Evolutionary conservation across 2,888 invertebrate genomes (phyloP).

Genomic region (Thereva nobilitata): DNA sequence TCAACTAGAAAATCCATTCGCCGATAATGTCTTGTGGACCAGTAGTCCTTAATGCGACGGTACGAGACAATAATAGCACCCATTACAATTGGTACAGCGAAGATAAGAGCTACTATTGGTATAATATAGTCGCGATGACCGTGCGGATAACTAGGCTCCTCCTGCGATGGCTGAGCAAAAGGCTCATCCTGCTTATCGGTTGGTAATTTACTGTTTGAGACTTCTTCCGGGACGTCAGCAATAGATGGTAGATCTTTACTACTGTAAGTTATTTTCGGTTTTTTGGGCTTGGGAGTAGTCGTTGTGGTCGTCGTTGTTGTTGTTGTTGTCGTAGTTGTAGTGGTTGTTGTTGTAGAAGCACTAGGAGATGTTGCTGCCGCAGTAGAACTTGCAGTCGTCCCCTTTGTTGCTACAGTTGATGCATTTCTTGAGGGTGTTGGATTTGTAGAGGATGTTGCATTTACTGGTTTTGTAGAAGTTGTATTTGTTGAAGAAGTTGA

Average conservation of each 20-base stretch:
- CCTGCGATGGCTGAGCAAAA: conserved; percentile 50
- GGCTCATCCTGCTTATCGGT: conserved; percentile 42
- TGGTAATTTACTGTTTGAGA: background rate
- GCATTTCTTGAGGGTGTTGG: no score
- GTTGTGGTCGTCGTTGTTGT: conserved; percentile 50
- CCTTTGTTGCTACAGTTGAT: no score
- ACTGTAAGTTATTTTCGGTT: conserved; percentile 61
- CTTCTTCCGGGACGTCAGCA: background rate
- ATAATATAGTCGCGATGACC: conserved; percentile 69
- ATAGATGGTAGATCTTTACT: conserved; percentile 53
- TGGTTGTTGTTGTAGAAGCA: conserved; percentile 46
- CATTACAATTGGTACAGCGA: conserved; percentile 69
- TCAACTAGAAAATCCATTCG: conserved; percentile 88
- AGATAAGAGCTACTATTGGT: conserved; percentile 73
- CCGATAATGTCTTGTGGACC: conserved; percentile 83
- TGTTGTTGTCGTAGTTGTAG: conserved; percentile 47
- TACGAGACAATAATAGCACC: conserved; percentile 70
- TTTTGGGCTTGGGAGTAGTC: conserved; percentile 58
- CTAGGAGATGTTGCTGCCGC: conserved; percentile 18
- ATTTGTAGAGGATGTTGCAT: no score
- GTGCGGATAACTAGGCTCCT: conserved; percentile 47
- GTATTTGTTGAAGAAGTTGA: background rate
- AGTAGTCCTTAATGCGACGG: conserved; percentile 77
- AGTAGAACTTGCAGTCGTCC: background rate
- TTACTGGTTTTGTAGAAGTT: background rate